Evolutionary conservation across 1,140 invertebrate species (phyloP), one percentile per base, ranked within the genome.

Genomic region (Lasaia peninsularis): DNA sequence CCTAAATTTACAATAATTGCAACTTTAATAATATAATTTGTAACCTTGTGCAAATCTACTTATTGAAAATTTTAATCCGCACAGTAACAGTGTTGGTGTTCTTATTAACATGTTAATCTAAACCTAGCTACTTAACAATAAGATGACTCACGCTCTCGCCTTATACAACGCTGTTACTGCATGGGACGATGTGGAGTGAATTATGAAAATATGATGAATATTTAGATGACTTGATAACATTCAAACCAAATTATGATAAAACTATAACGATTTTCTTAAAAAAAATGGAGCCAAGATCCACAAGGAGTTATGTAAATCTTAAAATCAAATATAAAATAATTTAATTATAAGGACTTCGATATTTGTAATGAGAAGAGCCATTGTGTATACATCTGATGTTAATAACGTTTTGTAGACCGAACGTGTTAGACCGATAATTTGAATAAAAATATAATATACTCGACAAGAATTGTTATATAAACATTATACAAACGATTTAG

Each of bases 71-170:
- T 28, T 18, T 18, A 44, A 10, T 16, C 16, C 37, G 9, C 10
- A 44, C 37, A 44, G 37, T 44, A 44, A 44, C 37, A 20, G 16
- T 16, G 16, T 44, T 44, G 3, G 18, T 28, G 37, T 44, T 44
- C 6, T 44, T 10, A 44, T 44, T 44, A 44, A 40, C 8, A 44
- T 44, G 16, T 44, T 44, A 44, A 16, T 44, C 37, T 44, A 44
- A 37, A 11, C 37, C 37, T 44, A 44, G 18, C 37, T 44, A 44
- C 37, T 44, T 44, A 44, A 20, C 14, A 44, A 44, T 44, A 44
- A 14, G 37, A 16, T 44, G 37, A 44, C 37, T 44, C 16, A 20
- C 18, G 18, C 14, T 18, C 18, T 10, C 37, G 18, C 16, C 24
- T n/a, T 28, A 4, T 28, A 18, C 16, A 44, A 44, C 37, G 9